Percentiles rank a stretch among this genome's conserved stretches.
Conservation (phyloP, 1,140 invertebrate species). For the Elymnias hypermnestra region DNA sequence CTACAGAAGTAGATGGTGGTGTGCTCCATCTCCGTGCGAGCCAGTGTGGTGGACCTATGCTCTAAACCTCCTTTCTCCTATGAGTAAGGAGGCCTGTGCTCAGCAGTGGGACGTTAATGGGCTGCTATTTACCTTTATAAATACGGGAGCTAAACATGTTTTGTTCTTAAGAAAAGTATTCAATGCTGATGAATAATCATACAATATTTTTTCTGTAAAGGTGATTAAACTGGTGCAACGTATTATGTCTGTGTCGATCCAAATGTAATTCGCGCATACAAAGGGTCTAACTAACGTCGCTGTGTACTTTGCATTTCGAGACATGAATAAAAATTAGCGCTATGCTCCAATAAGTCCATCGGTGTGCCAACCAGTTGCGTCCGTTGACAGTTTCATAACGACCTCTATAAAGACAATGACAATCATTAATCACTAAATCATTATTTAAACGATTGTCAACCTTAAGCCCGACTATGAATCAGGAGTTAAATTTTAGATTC, state of each 20-base stretch:
- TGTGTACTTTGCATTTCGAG: conserved; percentile 39
- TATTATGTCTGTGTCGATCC: neutral
- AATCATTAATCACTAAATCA: conserved; percentile 35
- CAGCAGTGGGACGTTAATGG: too few relatives aligned
- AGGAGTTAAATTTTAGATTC: conserved; percentile 26
- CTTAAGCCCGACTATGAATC: conserved; percentile 15
- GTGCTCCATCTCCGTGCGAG: too few relatives aligned
- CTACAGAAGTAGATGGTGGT: too few relatives aligned
- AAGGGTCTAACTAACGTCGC: conserved; percentile 27
- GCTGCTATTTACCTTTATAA: too few relatives aligned
- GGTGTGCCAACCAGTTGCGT: conserved; percentile 53
- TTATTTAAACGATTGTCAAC: conserved; percentile 33
- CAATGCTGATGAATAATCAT: too few relatives aligned
- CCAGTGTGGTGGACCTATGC: too few relatives aligned
- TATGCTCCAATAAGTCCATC: conserved; percentile 65
- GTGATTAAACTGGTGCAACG: neutral
- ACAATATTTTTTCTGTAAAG: too few relatives aligned
- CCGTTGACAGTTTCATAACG: conserved; percentile 55
- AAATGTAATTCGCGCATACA: conserved; percentile 17
- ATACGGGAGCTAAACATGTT: too few relatives aligned
- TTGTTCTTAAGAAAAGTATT: too few relatives aligned
- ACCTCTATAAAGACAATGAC: conserved; percentile 55
- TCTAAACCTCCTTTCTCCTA: too few relatives aligned
- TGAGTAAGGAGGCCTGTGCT: too few relatives aligned
- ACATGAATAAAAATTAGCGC: conserved; percentile 54